Evolutionary conservation across 2,113 vertebrate genomes (phyloP).

Genomic region (Heterochromis multidens): DNA sequence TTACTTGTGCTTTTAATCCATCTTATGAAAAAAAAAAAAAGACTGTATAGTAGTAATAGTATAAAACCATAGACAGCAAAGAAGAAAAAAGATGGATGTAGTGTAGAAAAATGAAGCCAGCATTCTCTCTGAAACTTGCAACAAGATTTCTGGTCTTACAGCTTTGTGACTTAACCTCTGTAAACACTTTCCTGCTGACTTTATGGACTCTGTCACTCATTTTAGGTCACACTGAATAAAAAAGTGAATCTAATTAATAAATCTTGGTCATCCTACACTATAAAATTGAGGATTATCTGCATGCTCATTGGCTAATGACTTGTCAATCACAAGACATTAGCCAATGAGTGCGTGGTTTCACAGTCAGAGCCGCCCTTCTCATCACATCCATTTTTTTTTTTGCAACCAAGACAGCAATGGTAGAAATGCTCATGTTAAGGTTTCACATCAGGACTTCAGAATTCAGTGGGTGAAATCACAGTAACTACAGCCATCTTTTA

Average conservation of each 20-base stretch:
- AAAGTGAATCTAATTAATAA: neutral
- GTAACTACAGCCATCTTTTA: neutral
- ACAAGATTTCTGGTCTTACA: neutral
- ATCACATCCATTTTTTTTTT: neutral
- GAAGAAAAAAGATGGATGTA: neutral
- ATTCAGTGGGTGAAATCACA: neutral
- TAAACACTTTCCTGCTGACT: neutral
- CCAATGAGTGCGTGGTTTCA: rapidly evolving
- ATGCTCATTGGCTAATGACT: neutral
- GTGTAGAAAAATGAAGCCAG: neutral
- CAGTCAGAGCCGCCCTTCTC: neutral
- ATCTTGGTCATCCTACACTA: neutral
- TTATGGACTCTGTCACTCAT: neutral
- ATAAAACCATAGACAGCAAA: neutral
- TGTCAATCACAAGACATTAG: neutral
- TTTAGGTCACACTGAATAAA: neutral
- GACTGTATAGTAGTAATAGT: too few species aligned
- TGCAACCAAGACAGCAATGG: neutral
- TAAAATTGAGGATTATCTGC: neutral
- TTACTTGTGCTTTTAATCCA: neutral
- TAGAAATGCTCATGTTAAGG: neutral
- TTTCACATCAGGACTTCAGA: neutral
- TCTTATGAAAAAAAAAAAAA: neutral
- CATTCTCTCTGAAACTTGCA: neutral
- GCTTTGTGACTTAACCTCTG: neutral